Evolutionary conservation across 1,140 invertebrate species (phyloP).

Genomic region (Apis dorsata): DNA sequence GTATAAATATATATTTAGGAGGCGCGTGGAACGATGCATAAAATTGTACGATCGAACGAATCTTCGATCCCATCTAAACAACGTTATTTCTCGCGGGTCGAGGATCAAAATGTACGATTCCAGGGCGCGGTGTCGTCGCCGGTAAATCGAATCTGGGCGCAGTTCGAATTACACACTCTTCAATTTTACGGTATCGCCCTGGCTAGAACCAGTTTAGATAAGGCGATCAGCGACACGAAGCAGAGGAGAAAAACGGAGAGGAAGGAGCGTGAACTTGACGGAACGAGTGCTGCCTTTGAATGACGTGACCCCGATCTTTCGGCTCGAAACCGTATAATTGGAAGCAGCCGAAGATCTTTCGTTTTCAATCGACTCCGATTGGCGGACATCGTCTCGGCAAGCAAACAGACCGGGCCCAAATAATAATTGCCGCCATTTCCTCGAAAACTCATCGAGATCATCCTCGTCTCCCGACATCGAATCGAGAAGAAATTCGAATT

Average conservation of each 20-base stretch:
- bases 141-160: conserved; percentile 32
- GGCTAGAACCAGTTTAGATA: conserved; percentile 47
- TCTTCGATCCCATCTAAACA: neutral
- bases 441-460: neutral
- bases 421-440: conserved; percentile 18
- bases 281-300: conserved; percentile 45
- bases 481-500: too few relatives aligned
- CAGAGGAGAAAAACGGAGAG: conserved; percentile 43
- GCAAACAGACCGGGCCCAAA: conserved; percentile 48
- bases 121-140: neutral
- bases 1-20: too few relatives aligned
- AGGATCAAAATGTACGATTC: neutral
- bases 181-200: conserved; percentile 47
- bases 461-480: neutral
- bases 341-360: conserved; percentile 66
- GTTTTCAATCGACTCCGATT: conserved; percentile 66
- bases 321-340: conserved; percentile 67
- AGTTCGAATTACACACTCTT: conserved; percentile 52
- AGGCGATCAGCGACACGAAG: conserved; percentile 48
- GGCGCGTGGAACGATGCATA: too few relatives aligned
- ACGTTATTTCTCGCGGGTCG: neutral
- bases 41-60: neutral
- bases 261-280: neutral
- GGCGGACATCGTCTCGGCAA: conserved; percentile 52
- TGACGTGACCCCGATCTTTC: conserved; percentile 72